These are phyloP conservation scores for Trachelus iudaicus DNA, from an alignment of 2,888 invertebrate genomes.

Conservation along the genomic window DNA sequence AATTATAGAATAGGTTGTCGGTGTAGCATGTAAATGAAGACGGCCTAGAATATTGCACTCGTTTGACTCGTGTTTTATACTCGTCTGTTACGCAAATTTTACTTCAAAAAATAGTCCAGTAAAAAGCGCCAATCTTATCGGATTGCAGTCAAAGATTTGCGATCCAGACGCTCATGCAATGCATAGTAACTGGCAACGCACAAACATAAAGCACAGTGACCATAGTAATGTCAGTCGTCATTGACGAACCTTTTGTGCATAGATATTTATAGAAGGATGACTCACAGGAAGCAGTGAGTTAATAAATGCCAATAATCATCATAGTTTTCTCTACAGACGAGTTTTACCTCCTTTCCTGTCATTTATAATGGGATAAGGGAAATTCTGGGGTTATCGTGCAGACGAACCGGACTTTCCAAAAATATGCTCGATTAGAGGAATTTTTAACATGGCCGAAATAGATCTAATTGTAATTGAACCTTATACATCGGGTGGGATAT, in stretches of 20 bases:
- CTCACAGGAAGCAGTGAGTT: constrained; percentile 30
- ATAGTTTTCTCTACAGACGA: neutral
- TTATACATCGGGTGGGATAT: too few species aligned
- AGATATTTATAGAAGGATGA: constrained; percentile 41
- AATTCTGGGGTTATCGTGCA: neutral
- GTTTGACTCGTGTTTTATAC: neutral
- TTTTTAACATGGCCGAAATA: neutral
- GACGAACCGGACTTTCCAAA: neutral
- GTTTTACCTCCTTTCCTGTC: neutral
- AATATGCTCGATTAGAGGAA: too few species aligned
- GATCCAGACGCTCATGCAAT: neutral
- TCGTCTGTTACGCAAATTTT: neutral
- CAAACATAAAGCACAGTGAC: neutral
- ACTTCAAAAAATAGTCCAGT: neutral
- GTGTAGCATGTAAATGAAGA: neutral
- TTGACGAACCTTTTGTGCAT: neutral
- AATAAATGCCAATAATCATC: constrained; percentile 10
- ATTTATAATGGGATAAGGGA: neutral
- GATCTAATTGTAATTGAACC: neutral
- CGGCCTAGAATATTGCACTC: neutral
- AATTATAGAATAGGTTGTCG: neutral
- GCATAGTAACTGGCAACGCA: neutral
- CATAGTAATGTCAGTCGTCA: neutral
- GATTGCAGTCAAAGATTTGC: neutral
- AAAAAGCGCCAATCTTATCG: neutral